Conservation (phyloP, 2,888 invertebrate species). For the Ophion ventricosus region DNA sequence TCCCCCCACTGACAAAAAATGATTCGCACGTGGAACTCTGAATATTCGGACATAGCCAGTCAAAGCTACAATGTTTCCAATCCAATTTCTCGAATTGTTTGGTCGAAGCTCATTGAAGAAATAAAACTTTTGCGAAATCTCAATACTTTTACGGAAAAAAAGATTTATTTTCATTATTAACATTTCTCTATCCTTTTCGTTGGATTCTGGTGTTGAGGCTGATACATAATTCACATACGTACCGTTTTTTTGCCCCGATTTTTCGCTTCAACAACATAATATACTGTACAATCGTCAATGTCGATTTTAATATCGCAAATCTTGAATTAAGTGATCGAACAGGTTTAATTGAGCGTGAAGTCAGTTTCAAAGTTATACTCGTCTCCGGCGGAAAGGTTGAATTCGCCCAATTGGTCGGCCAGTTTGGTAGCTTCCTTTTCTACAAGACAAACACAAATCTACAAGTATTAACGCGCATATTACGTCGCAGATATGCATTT, state of each 20-base stretch:
- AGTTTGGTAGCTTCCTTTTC: slow-evolving; percentile 88
- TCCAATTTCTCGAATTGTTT: background rate
- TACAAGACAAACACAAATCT: slow-evolving; percentile 67
- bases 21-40: background rate
- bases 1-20: background rate
- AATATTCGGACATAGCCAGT: background rate
- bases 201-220: background rate
- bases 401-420: slow-evolving; percentile 87
- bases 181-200: background rate
- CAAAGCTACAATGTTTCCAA: background rate
- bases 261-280: slow-evolving; percentile 15
- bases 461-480: background rate
- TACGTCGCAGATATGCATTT: slow-evolving; percentile 15
- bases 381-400: slow-evolving; percentile 84
- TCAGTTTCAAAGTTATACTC: slow-evolving; percentile 87
- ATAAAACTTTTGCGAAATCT: background rate
- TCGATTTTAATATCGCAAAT: background rate
- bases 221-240: slow-evolving; percentile 1
- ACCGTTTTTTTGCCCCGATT: slow-evolving; percentile 3
- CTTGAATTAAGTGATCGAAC: background rate
- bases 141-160: background rate
- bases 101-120: background rate
- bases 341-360: slow-evolving; percentile 77
- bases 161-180: background rate
- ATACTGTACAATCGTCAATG: slow-evolving; percentile 57